A percentile compares a stretch with the other conserved stretches of the same genome.
phyloP scores from a whole-genome alignment of 2,888 invertebrate genomes.

The Molanna angustata region DNA sequence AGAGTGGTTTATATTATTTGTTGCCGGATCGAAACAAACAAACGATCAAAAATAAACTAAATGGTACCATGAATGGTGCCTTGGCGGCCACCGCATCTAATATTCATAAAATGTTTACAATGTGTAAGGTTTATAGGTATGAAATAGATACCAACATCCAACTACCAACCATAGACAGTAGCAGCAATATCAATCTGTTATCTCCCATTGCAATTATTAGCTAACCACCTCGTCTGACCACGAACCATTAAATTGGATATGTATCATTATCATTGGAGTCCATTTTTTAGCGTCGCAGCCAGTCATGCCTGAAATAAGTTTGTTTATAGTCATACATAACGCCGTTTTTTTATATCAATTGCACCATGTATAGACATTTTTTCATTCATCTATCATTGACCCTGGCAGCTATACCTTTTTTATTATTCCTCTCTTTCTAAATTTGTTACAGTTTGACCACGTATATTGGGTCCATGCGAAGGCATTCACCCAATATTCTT shows the following conservation, averaged over 20 bases:
- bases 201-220: constrained; percentile 8
- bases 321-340: constrained; percentile 26
- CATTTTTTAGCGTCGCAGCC: constrained; percentile 17
- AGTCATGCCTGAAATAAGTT: constrained; percentile 31
- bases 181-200: background rate
- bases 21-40: too few relatives aligned
- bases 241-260: constrained; percentile 31
- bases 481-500: background rate
- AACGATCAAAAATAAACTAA: too few relatives aligned
- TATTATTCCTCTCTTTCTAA: constrained; percentile 16
- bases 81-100: too few relatives aligned
- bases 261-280: constrained; percentile 25
- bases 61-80: too few relatives aligned
- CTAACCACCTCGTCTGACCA: constrained; percentile 17
- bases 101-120: background rate
- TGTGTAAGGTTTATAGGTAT: too few relatives aligned
- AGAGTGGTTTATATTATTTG: too few relatives aligned
- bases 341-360: constrained; percentile 8
- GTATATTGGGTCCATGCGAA: constrained; percentile 13
- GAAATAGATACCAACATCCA: too few relatives aligned
- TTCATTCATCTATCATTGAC: constrained; percentile 24
- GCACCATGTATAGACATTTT: constrained; percentile 13
- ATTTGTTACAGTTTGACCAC: constrained; percentile 21
- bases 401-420: constrained; percentile 19
- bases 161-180: too few relatives aligned